Percentiles rank a stretch among this genome's conserved stretches.
Evolutionary conservation across 2,888 invertebrate genomes (phyloP).

Genomic region (Alloplasta piceator): DNA sequence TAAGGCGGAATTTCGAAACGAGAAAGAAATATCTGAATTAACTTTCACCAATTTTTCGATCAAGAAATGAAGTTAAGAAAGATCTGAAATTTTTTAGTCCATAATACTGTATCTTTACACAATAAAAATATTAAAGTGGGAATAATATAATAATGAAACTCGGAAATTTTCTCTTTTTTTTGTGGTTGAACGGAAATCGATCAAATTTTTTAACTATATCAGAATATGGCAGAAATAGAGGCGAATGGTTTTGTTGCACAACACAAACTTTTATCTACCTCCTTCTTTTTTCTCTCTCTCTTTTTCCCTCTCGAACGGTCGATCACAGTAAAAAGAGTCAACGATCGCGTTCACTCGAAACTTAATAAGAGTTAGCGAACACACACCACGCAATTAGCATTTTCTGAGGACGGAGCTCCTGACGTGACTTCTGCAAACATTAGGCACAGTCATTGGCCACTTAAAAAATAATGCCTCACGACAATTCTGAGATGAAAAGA

Average conservation of each 20-base stretch:
- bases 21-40: slow-evolving; percentile 85
- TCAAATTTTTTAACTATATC: neutral
- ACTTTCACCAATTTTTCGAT: slow-evolving; percentile 85
- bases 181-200: neutral
- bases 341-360: slow-evolving; percentile 4
- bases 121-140: no score
- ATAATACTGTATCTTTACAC: slow-evolving; percentile 1
- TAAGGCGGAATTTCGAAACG: slow-evolving; percentile 88
- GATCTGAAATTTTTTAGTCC: no score
- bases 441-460: slow-evolving; percentile 1
- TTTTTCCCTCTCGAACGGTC: neutral
- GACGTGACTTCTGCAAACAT: neutral
- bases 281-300: neutral
- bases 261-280: neutral
- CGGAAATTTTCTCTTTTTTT: neutral
- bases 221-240: neutral
- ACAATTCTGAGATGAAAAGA: no score
- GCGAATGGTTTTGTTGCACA: slow-evolving; percentile 10
- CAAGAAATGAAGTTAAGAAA: slow-evolving; percentile 73
- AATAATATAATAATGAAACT: neutral
- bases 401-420: neutral
- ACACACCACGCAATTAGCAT: slow-evolving; percentile 3
- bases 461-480: no score
- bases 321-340: neutral
- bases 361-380: neutral